Evolutionary conservation across 37 sponge, comb jelly and placozoan genomes (phyloP), one percentile per base, ranked within the genome.

Genomic region (Axinella damicornis): DNA sequence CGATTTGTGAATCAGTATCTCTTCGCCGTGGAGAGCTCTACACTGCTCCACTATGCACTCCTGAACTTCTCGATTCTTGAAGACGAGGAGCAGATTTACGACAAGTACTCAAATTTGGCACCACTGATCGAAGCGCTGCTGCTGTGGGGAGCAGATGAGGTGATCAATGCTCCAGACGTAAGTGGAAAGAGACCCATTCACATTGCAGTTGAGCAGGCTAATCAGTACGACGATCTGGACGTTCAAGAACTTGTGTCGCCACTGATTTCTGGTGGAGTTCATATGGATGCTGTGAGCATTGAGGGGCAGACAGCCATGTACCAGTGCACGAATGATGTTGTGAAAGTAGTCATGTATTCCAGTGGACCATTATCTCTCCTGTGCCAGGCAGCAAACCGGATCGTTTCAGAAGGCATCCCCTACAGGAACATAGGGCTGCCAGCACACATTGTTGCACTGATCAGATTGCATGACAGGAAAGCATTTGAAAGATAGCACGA

Each of bases 41-140:
- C 86, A 24, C 82, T 93, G 21, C 93, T 93, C 30, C 93, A 93
- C 69, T 86, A 89, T 31, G 77, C 89, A 19, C 79, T 93, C 12
- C 69, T 73, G 20, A 79, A 86, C 72, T 74, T 87, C 53, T 54
- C 40, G 0, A 62, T 85, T 12, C 32, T 55, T 5, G 79, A 77
- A 17, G 74, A 83, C 14, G 78, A 78, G 33, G 74, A 80, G 12
- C 59, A 79, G 0, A 36, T 89, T 1, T 68, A 73, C n/a, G 78
- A 76, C 36, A 78, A 82, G 37, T 85, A 78, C 69, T 21, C 69
- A 4, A 60, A 71, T 35, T 63, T 89, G 1, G 34, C 24, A 13
- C 60, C 22, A 2, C 68, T 93, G 15, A 56, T 93, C 14, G 34
- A 68, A 21, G 89, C 93, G 0, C 74, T 93, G 22, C 69, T 93